These are phyloP conservation scores for Hyalella azteca DNA, from an alignment of 2,888 invertebrate species.

Conservation along the genomic window DNA sequence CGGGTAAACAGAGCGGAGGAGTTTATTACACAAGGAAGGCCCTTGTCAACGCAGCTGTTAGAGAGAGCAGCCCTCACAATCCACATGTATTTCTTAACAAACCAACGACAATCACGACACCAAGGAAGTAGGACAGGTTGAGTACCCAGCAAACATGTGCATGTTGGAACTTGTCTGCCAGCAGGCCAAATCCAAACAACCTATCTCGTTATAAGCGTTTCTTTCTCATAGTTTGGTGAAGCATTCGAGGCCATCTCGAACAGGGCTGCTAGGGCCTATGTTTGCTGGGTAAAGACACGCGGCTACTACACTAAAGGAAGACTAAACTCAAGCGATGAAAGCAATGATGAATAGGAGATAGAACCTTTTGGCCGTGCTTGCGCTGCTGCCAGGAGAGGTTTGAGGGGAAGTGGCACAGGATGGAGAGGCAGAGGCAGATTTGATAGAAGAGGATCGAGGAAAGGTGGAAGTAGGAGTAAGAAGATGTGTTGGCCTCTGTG, in stretches of 20 bases:
- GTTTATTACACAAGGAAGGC: no score
- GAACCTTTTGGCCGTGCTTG: conserved; percentile 36
- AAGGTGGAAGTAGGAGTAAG: conserved; percentile 32
- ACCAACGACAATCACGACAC: conserved; percentile 27
- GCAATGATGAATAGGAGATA: conserved; percentile 10
- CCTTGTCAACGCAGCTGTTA: no score
- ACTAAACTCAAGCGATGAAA: conserved; percentile 8
- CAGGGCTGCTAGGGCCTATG: conserved; percentile 1
- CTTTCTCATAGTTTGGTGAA: no score
- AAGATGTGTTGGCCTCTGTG: conserved; percentile 39
- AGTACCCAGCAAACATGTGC: not conserved
- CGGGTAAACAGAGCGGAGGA: no score
- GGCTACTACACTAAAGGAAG: conserved; percentile 20
- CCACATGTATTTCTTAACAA: conserved; percentile 19
- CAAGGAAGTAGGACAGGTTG: conserved; percentile 2
- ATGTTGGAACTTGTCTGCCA: no score
- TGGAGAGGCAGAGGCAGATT: conserved; percentile 38
- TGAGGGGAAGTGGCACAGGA: conserved; percentile 38
- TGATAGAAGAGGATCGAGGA: conserved; percentile 17
- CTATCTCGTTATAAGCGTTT: no score
- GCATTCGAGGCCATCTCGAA: no score
- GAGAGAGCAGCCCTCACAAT: not conserved
- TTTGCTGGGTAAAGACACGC: conserved; percentile 19
- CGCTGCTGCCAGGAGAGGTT: conserved; percentile 32
- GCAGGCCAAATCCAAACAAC: no score